Evolutionary conservation across 2,113 vertebrate species (phyloP).

Genomic region (Vidua macroura): DNA sequence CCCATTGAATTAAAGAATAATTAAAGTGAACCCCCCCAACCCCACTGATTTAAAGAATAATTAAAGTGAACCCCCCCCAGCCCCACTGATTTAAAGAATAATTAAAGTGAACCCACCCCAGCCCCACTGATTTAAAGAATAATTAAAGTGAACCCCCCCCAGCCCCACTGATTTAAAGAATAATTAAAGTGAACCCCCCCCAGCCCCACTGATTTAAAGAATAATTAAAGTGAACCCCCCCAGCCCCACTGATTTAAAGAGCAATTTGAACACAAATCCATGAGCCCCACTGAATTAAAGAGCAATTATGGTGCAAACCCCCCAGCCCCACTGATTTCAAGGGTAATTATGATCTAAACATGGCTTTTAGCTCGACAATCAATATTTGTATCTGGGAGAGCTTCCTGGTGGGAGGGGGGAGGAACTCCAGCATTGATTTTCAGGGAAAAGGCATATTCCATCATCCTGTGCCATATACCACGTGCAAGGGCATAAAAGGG

Average conservation of each 20-base stretch:
- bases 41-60: too few relatives aligned
- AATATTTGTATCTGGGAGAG: neutral
- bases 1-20: too few relatives aligned
- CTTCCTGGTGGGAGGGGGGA: neutral
- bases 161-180: neutral
- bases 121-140: neutral
- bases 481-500: neutral
- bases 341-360: neutral
- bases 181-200: neutral
- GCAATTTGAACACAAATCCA: neutral
- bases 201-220: neutral
- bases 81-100: neutral
- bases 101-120: neutral
- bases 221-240: neutral
- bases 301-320: neutral
- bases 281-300: neutral
- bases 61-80: neutral
- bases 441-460: slow-evolving; percentile 39
- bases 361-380: neutral
- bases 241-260: neutral
- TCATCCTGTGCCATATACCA: slow-evolving; percentile 69
- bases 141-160: neutral
- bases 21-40: too few relatives aligned
- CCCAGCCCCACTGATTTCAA: neutral
- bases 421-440: neutral